phyloP scores from a whole-genome alignment of 37 sponge, comb jelly and placozoan genomes.

The Amphimedon queenslandica region DNA sequence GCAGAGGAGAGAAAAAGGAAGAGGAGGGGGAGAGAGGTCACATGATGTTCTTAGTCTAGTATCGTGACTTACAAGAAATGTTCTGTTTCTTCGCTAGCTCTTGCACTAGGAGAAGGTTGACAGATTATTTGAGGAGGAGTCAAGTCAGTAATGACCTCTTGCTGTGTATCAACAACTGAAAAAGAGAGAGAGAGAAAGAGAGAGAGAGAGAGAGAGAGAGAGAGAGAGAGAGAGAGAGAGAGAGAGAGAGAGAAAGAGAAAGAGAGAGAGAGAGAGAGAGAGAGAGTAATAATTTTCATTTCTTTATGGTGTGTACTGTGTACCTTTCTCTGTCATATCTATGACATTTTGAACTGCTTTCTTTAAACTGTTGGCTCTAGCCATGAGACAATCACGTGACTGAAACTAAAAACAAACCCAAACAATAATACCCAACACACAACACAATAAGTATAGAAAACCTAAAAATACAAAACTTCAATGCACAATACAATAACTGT shows the following conservation, averaged over 20 bases:
- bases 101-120: no score
- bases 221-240: neutral
- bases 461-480: no score
- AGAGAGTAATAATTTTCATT: neutral
- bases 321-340: constrained; percentile 61
- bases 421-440: neutral
- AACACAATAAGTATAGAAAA: neutral
- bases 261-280: constrained; percentile 30
- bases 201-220: constrained; percentile 10
- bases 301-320: neutral
- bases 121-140: no score
- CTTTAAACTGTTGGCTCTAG: constrained; percentile 83
- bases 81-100: neutral
- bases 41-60: no score
- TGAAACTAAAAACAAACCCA: constrained; percentile 9
- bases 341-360: constrained; percentile 73
- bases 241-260: constrained; percentile 20
- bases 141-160: constrained; percentile 16
- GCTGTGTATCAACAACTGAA: constrained; percentile 33
- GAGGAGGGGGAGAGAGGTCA: no score
- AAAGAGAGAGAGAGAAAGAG: constrained; percentile 11
- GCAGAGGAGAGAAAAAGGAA: constrained; percentile 32
- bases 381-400: constrained; percentile 68
- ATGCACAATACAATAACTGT: no score
- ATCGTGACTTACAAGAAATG: neutral